These are phyloP conservation scores for Xestia xanthographa DNA, from an alignment of 2,888 invertebrate species.

Conservation along the genomic window DNA sequence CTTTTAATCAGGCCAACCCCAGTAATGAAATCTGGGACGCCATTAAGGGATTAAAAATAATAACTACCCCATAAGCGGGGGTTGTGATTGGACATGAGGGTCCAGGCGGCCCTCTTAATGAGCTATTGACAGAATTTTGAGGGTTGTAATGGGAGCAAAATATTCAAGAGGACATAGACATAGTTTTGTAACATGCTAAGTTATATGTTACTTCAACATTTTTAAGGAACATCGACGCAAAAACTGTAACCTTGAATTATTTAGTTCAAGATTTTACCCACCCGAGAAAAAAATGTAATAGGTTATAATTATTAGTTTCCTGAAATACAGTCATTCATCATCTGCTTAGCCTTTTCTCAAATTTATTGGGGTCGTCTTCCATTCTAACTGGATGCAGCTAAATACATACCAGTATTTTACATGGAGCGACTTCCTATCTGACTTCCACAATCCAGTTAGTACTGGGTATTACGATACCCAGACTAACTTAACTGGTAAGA, in stretches of 20 bases:
- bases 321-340: no score
- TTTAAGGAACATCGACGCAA: neutral
- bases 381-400: no score
- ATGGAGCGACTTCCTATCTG: no score
- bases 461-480: no score
- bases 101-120: constrained; percentile 78
- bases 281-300: no score
- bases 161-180: constrained; percentile 31
- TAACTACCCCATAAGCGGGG: constrained; percentile 81
- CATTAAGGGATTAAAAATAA: constrained; percentile 91
- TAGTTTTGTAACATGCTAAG: constrained; percentile 12
- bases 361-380: no score
- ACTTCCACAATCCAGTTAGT: no score
- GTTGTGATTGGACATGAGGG: constrained; percentile 79
- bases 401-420: no score
- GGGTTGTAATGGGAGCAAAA: constrained; percentile 46
- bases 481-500: no score
- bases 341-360: no score
- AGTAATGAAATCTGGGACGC: constrained; percentile 89
- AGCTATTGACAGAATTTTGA: constrained; percentile 78
- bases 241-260: neutral
- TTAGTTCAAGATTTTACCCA: no score
- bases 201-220: neutral
- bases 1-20: constrained; percentile 87
- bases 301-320: no score